These are phyloP conservation scores for Vidua chalybeata DNA, from an alignment of 2,113 vertebrate species.

Conservation along the genomic window DNA sequence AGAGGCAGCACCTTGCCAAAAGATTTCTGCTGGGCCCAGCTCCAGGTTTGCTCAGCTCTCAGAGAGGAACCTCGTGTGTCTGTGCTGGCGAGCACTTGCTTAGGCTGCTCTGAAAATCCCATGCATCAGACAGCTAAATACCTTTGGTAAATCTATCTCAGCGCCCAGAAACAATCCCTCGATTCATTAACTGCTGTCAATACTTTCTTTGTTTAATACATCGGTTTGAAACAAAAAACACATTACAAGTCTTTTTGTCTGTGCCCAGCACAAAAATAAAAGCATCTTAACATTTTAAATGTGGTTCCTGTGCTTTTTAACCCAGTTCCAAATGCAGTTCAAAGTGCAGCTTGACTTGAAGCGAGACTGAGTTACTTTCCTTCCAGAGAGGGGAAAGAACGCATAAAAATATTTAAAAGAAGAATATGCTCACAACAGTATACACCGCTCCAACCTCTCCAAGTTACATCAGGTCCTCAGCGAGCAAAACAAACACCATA, in stretches of 20 bases:
- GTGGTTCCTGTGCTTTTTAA: constrained; percentile 43
- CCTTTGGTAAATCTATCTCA: constrained; percentile 57
- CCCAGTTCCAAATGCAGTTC: constrained; percentile 11
- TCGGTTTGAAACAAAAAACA: constrained; percentile 33
- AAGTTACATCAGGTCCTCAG: neutral
- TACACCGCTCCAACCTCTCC: neutral
- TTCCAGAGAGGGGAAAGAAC: neutral
- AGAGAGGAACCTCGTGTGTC: constrained; percentile 38
- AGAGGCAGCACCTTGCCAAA: neutral
- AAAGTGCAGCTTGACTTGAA: constrained; percentile 4
- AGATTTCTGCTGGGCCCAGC: constrained; percentile 1
- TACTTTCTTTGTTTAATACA: constrained; percentile 55
- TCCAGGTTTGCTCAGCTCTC: neutral
- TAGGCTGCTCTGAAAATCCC: constrained; percentile 28
- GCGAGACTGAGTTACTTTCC: neutral
- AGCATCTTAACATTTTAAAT: constrained; percentile 40
- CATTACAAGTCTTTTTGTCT: constrained; percentile 42
- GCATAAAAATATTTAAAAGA: neutral
- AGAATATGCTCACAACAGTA: neutral
- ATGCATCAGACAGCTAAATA: constrained; percentile 49
- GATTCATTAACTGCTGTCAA: constrained; percentile 60
- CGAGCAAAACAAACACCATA: neutral
- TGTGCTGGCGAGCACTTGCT: constrained; percentile 17
- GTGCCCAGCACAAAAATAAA: constrained; percentile 36
- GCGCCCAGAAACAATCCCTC: constrained; percentile 47